Base-by-base conservation (phyloP, 2,113 vertebrate species). In the Connochaetes taurinus region DNA sequence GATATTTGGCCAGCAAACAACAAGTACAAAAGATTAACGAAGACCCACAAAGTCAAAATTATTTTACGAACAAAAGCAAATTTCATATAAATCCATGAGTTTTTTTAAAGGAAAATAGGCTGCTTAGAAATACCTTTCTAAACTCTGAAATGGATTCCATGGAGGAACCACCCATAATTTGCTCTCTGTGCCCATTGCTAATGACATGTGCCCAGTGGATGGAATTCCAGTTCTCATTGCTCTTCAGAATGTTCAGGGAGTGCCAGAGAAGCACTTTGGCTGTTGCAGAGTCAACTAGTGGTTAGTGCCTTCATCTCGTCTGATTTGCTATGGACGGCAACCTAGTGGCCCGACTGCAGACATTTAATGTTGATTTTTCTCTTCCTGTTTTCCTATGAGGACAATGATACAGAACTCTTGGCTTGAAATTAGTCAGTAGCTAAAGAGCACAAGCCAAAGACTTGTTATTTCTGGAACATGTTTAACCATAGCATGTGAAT, bases 401-500 rank as follows among this genome's bases (percentile, higher is more conserved):
- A 81, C 89, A 96, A 52, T 58, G 95, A 91, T 97, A 83, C 88
- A 36, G 67, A 57, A 76, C 93, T 76, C 87, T 71, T 94, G 96
- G 87, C 96, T 98, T 95, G 40, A 93, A 95, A 90, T 97, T 95
- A 93, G 71, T 97, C 91, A 82, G 90, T 97, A 98, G 97, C 96
- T 92, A 40, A 95, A 89, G 92, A 87, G 92, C 91, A 85, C 74
- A 97, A 84, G 96, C 94, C 87, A 93, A 87, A 96, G 91, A 95
- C 96, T 89, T 97, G 93, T 97, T 97, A 89, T 97, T 99, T 98
- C 97, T 98, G 95, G 97, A 98, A 92, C 96, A 81, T 91, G 96
- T 62, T 83, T 90, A 90, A 88, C 85, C 25, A 50, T 64, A 62
- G 12, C 87, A 98, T 84, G 78, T 57, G 97, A 98, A 97, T 96